Evolutionary conservation across 1,140 invertebrate genomes (phyloP).

Genomic region (Sarcophaga bullata): DNA sequence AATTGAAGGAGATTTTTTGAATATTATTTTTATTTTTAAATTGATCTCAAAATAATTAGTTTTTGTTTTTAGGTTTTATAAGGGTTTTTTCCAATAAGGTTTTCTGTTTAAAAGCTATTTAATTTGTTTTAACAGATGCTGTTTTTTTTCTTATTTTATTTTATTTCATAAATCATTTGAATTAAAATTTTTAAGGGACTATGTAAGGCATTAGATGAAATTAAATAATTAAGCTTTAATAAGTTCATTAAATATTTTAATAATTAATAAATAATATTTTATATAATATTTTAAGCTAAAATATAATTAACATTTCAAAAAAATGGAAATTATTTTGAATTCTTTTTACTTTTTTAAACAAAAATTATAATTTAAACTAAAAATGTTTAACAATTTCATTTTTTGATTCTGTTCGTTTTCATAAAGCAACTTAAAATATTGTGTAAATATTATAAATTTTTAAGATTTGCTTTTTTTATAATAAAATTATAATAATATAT

Average conservation of each 20-base stretch:
- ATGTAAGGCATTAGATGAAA: constrained; percentile 28
- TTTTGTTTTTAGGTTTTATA: constrained; percentile 10
- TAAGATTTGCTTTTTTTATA: background rate
- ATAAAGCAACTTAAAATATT: background rate
- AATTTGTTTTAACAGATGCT: constrained; percentile 28
- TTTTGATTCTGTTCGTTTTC: constrained; percentile 3
- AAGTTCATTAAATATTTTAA: constrained; percentile 19
- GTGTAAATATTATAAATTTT: constrained; percentile 30
- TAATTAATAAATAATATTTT: background rate
- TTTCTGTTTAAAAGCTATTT: constrained; percentile 36
- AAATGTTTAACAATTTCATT: background rate
- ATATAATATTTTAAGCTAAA: constrained; percentile 21
- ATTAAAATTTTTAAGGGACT: constrained; percentile 25
- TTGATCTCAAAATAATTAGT: constrained; percentile 27
- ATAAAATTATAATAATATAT: background rate
- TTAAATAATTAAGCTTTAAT: constrained; percentile 15
- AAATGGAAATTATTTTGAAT: background rate
- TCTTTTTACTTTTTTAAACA: background rate
- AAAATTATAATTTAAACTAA: background rate
- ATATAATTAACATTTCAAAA: constrained; percentile 19
- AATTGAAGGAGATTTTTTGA: background rate
- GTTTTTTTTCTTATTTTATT: constrained; percentile 32
- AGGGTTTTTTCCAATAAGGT: too few relatives aligned
- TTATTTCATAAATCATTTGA: constrained; percentile 23
- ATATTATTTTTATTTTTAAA: constrained; percentile 15